Evolutionary conservation across 2,797 vertebrate genomes (phyloP), one percentile per base, ranked within the genome.

Genomic region (Holocentrus rufus): DNA sequence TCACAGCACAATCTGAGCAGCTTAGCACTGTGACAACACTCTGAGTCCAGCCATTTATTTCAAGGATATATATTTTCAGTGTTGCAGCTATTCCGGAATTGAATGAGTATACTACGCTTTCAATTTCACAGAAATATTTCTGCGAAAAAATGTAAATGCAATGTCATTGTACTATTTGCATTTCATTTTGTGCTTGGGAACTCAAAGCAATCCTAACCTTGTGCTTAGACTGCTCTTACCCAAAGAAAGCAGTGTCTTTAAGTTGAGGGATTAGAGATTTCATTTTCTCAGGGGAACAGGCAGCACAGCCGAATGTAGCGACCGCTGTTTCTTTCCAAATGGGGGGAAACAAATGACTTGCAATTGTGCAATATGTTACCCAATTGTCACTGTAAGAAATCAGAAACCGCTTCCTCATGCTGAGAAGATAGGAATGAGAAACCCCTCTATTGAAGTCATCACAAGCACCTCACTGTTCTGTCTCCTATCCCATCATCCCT

Each of bases 371-470:
- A 11, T 39, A 7, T 53, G 50, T 53, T 53, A 20, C 22, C 22
- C 2, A 53, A 23, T 53, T 10, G 4, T 9, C 22, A n/a, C 22
- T 25, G 25, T 42, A 13, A 63, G 46, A 53, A 27, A 49, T 34
- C 22, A 53, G 2, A 53, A 39, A 65, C 39, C 20, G 31, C 47
- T 20, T 69, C 23, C n/a, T 54, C 5, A 27, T 50, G 11, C 20
- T 14, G 25, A 54, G 58, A 62, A 53, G 15, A 61, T 30, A 10
- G 25, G 10, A 69, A 69, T 59, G 13, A 50, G n/a, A 72, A 46
- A 44, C 9, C 17, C 17, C 2, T 17, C n/a, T 6, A 47, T 14
- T 11, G 58, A 25, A 68, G 64, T 68, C 17, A 64, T 73, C 36
- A 17, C 31, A 20, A 53, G 52, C 49, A 25, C 23, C 47, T n/a